Evolutionary conservation across 2,797 vertebrate species (phyloP), one percentile per base, ranked within the genome.

Genomic region (Synaphobranchus kaupii): DNA sequence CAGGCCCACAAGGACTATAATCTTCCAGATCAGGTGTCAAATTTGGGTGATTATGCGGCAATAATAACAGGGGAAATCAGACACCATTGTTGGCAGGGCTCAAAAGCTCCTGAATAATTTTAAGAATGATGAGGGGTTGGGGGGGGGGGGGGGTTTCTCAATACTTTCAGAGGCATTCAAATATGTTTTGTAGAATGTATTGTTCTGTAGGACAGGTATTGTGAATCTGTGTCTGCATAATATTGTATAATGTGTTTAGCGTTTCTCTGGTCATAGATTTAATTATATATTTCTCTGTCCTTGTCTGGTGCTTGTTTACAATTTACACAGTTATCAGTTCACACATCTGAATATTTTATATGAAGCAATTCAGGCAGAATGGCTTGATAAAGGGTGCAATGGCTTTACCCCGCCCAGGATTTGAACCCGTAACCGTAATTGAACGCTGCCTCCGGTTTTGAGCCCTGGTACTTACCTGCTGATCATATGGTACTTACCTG

Each of bases 21-120:
- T 83, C 83, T 87, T 87, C 86, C 50, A 25, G 52, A 66, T 39
- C 84, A 47, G 56, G 52, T 71, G 84, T 83, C 66, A 84, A 52
- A 87, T 47, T 73, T 68, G 28, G 58, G 63, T 56, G 66, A 47
- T 76, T 84, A 58, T 56, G 13, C 22, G 78, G 6, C 78, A 22
- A 50, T 81, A 81, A 81, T 25, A 47, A 48, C 78, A 81, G 47
- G 47, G 78, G 25, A 81, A 81, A 81, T 48, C 47, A 81, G 22
- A 25, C 10, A 22, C 20, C 25, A 81, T 81, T 81, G 78, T 81
- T 48, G 44, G 10, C 8, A 25, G 7, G 15, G 76, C 39, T 47
- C n/a, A 17, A 76, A 48, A 81, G 73, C 20, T 78, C 39, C 73
- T 78, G 13, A 20, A 15, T 50, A 48, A 48, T 81, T 81, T 81